phyloP scores from a whole-genome alignment of 2,113 vertebrate species.

The Lepidothrix coronata region DNA sequence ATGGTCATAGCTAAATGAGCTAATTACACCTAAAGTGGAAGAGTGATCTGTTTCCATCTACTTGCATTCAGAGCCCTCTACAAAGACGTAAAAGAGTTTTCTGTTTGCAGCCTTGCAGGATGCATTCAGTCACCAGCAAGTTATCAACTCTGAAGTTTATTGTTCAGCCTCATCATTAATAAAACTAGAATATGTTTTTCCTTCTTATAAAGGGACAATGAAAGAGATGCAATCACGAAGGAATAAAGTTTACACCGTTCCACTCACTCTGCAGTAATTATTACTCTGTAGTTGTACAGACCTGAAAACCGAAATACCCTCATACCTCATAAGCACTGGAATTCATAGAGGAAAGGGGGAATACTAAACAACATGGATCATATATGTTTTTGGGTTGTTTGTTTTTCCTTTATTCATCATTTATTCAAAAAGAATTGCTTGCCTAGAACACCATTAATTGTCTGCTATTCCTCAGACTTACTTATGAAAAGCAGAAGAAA shows the following conservation, averaged over 20 bases:
- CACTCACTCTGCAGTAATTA: neutral
- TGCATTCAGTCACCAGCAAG: neutral
- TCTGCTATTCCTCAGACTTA: neutral
- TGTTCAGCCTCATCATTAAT: neutral
- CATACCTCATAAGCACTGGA: neutral
- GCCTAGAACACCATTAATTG: neutral
- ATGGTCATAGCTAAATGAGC: neutral
- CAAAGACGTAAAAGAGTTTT: neutral
- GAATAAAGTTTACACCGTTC: neutral
- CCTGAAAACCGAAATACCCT: neutral
- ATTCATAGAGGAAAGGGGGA: neutral
- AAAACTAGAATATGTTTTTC: neutral
- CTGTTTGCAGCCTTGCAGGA: neutral
- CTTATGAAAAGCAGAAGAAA: neutral
- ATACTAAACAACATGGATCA: neutral
- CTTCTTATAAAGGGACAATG: neutral
- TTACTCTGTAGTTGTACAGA: neutral
- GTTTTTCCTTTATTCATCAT: neutral
- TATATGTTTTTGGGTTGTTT: neutral
- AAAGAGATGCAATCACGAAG: neutral
- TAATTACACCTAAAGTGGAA: fast-evolving
- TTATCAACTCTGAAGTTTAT: neutral
- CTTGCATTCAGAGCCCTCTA: neutral
- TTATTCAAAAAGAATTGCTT: neutral
- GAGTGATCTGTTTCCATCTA: neutral